These are phyloP conservation scores for Nomada hirtipes DNA, from an alignment of 2,888 invertebrate species.

Conservation along the genomic window DNA sequence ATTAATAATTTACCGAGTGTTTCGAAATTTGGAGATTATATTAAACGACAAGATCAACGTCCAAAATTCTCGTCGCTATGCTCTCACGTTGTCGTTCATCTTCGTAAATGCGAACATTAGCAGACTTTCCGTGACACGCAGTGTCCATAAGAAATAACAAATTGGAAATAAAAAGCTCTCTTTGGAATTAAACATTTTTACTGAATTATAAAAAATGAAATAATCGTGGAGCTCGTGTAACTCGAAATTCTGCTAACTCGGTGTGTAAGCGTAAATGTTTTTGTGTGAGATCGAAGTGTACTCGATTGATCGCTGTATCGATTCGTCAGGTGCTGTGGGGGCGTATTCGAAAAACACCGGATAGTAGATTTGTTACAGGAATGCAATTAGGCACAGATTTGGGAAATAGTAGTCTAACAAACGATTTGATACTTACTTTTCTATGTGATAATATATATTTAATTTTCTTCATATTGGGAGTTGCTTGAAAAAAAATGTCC, in stretches of 20 bases:
- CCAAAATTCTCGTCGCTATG: slow-evolving; percentile 50
- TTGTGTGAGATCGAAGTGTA: slow-evolving; percentile 63
- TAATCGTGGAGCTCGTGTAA: slow-evolving; percentile 26
- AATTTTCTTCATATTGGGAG: no score
- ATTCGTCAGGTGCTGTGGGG: slow-evolving; percentile 26
- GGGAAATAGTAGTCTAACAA: not conserved
- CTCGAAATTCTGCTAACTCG: slow-evolving; percentile 61
- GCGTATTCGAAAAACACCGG: slow-evolving; percentile 28
- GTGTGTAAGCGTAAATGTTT: slow-evolving; percentile 69
- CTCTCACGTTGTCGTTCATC: slow-evolving; percentile 59
- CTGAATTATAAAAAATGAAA: not conserved
- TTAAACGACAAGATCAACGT: slow-evolving; percentile 31
- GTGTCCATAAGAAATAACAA: slow-evolving; percentile 22
- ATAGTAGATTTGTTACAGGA: slow-evolving; percentile 36
- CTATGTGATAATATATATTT: no score
- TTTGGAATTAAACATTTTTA: not conserved
- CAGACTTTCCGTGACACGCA: slow-evolving; percentile 22
- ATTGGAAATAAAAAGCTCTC: not conserved
- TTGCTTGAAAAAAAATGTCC: no score
- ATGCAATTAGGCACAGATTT: slow-evolving; percentile 32
- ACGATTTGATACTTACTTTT: no score
- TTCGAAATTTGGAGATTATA: slow-evolving; percentile 5
- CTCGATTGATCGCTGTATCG: slow-evolving; percentile 56
- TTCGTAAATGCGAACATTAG: slow-evolving; percentile 50
- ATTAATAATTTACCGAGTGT: not conserved